Conservation (phyloP, 2,888 invertebrate species). For the Gonocerus acuteangulatus region DNA sequence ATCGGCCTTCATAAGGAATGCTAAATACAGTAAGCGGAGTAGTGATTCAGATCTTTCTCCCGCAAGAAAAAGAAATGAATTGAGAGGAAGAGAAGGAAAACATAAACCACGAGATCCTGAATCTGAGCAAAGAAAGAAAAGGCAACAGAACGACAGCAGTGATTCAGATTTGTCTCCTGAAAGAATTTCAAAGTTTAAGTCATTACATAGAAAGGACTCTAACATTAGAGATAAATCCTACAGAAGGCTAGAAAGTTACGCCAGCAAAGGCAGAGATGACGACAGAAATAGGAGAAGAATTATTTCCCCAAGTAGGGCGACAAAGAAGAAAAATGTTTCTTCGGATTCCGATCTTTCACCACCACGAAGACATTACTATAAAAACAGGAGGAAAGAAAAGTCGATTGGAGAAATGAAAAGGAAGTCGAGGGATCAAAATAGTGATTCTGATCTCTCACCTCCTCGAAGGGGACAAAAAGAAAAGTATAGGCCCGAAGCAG, state of each 20-base stretch:
- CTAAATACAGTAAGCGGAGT: not conserved
- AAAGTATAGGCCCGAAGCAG: not conserved
- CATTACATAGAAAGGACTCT: not conserved
- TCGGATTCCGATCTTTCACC: constrained; percentile 31
- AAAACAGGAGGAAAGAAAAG: not conserved
- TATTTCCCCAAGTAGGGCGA: not conserved
- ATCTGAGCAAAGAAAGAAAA: not conserved
- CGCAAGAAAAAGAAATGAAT: constrained; percentile 22
- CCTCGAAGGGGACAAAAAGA: constrained; percentile 10
- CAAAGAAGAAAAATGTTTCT: too few relatives aligned
- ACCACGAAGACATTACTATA: constrained; percentile 22
- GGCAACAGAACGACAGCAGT: not conserved
- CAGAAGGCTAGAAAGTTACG: not conserved
- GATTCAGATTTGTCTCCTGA: constrained; percentile 38
- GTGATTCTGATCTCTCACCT: constrained; percentile 24
- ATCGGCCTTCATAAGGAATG: too few relatives aligned
- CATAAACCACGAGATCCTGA: not conserved
- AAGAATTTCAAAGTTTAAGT: constrained; percentile 12
- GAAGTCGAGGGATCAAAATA: not conserved
- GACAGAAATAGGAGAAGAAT: not conserved
- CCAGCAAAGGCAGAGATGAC: too few relatives aligned
- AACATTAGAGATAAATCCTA: not conserved
- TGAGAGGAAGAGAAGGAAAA: not conserved
- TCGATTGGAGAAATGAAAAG: not conserved
- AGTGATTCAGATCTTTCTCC: constrained; percentile 33